Base-by-base conservation (phyloP, 2,797 vertebrate genomes). In the Helostoma temminkii region DNA sequence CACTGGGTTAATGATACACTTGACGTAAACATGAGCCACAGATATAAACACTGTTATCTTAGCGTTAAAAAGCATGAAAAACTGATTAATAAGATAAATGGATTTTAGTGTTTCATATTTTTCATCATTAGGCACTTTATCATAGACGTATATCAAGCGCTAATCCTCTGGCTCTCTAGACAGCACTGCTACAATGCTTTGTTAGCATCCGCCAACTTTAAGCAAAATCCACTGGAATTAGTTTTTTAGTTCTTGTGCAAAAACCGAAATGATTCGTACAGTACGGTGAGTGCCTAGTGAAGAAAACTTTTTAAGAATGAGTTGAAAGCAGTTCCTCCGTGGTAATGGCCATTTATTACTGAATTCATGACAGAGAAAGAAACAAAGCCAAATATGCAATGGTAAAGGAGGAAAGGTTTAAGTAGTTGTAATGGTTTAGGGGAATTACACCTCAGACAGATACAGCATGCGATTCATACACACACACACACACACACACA, bases 321-420 rank as follows among this genome's bases (percentile, higher is more conserved):
- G 78, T 76, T 89, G 85, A 83, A 89, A 88, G 84, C 86, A 89
- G 89, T 55, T 62, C 75, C 81, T 80, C 69, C 83, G 41, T 75
- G 47, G 21, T 63, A 49, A 18, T 66, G 55, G 76, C 30, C 57
- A 12, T 16, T 30, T 36, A 32, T 54, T 39, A 30, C 41, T 14
- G 16, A 9, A 15, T 24, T 55, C 15, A 46, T 43, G 21, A 67
- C 4, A 45, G 18, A 1, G 25, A 8, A 39, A 19, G 10, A 10
- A 6, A 26, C 9, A 46, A n/a, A 39, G 26, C n/a, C n/a, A n/a
- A n/a, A n/a, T n/a, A n/a, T n/a, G n/a, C n/a, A n/a, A n/a, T n/a
- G n/a, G n/a, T n/a, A n/a, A n/a, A n/a, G n/a, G n/a, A n/a, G n/a
- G n/a, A n/a, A n/a, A n/a, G n/a, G n/a, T n/a, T n/a, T n/a, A n/a